Base-by-base conservation (phyloP, 2,888 invertebrate genomes). In the Unio delphinus region DNA sequence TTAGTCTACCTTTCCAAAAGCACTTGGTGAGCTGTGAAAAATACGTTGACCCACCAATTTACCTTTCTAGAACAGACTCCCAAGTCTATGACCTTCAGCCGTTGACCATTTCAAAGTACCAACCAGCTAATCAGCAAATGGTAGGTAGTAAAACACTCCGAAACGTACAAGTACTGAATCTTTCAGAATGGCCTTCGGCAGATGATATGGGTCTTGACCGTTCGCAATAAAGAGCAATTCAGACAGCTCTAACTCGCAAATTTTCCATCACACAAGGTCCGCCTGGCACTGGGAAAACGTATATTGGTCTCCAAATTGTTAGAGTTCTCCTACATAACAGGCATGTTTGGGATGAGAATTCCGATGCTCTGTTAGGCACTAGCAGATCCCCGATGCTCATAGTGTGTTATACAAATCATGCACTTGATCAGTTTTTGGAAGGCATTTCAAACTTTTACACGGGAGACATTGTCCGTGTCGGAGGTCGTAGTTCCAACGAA, bases 271-370 rank as follows among this genome's bases (percentile, higher is more conserved):
- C 89, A 54, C 89, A 89, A 80, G 89, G 96, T 0, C 96, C 96
- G 0, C 96, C 96, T 0, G 96, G 96, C 5, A 96, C 96, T 0
- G 96, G 96, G 0, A 96, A 96, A 91, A 95, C 96, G 0, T 94
- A 92, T 87, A 88, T 96, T 76, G 95, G 95, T 0, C 90, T 95
- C 55, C 93, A 94, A 91, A 93, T 96, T 23, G 93, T 94, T 0
- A 79, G 86, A 64, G 79, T 92, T 0, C 86, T 96, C 55, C 88
- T 95, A 1, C 89, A 92, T 70, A 95, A 94, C 86, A 77, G 79
- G 18, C 54, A 76, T 0, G 56, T 76, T 3, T 92, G 92, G 92
- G 86, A 86, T 55, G 72, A 61, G 15, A 64, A 77, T 64, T 67
- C 74, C 0, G 72, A 65, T 30, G 26, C 55, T 1, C 62, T 67